Evolutionary conservation across 2,888 invertebrate genomes (phyloP).

Genomic region (Orchestes rusci): DNA sequence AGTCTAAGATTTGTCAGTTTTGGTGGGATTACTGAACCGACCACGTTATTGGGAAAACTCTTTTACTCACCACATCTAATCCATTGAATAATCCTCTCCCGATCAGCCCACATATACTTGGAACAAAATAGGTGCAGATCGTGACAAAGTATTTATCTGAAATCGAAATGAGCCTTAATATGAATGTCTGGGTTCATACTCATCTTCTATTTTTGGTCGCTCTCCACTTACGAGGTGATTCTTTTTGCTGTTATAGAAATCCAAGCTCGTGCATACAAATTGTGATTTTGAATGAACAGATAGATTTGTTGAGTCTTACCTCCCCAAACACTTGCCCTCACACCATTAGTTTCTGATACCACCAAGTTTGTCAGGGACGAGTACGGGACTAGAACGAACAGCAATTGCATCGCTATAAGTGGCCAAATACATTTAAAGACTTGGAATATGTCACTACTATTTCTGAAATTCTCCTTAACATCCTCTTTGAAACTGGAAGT

Average conservation of each 20-base stretch:
- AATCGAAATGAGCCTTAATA: too few species aligned
- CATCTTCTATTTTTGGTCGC: too few species aligned
- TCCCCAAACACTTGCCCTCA: constrained; percentile 14
- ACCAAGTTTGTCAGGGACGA: constrained; percentile 14
- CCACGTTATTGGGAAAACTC: too few species aligned
- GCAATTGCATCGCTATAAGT: neutral
- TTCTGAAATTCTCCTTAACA: constrained; percentile 13
- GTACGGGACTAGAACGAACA: neutral
- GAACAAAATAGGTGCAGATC: constrained; percentile 17
- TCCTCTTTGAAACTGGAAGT: constrained; percentile 8
- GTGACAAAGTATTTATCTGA: constrained; percentile 20
- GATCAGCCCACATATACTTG: constrained; percentile 11
- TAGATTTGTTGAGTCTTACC: too few species aligned
- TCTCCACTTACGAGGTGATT: too few species aligned
- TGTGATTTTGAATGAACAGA: too few species aligned
- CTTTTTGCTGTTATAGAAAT: too few species aligned
- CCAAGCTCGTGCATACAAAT: too few species aligned
- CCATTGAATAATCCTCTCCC: constrained; percentile 17
- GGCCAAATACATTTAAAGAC: constrained; percentile 15
- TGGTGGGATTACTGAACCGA: too few species aligned
- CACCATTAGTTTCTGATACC: constrained; percentile 15
- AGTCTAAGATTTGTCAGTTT: too few species aligned
- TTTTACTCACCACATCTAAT: constrained; percentile 7
- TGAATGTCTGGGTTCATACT: too few species aligned
- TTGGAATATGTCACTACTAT: constrained; percentile 5